Evolutionary conservation across 2,888 invertebrate species (phyloP), one percentile per base, ranked within the genome.

Genomic region (Bembecia ichneumoniformis): DNA sequence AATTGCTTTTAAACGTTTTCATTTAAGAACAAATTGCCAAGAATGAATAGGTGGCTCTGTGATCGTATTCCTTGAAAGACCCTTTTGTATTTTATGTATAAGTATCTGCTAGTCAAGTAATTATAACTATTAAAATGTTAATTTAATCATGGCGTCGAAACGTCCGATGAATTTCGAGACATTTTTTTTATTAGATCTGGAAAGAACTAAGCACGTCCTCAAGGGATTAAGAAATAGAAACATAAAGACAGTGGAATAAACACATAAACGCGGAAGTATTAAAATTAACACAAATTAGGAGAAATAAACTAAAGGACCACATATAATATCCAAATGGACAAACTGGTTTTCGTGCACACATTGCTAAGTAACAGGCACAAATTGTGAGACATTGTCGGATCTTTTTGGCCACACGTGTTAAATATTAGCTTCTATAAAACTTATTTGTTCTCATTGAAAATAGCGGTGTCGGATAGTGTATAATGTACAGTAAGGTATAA

Each of bases 271-370:
- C 71, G 73, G 67, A 76, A 67, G 56, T 73, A 70, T 73, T 75
- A 66, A 35, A 74, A 78, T 76, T 63, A 49, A 77, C 74, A 74
- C 57, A 60, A 70, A 62, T 52, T 58, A 66, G 66, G 66, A 71
- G 55, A 70, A 76, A 72, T 58, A 65, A 79, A 80, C 73, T 71
- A 77, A 77, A 72, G 72, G 83, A 84, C 82, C 84, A 87, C 86
- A 87, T 84, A 84, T 83, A 87, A 83, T 82, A 82, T 77, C 64
- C 71, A 77, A 83, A 79, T 83, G 83, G 81, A 77, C 66, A 84
- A 68, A 82, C 74, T 74, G 83, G 82, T 75, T 72, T 72, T 82
- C 86, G 87, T 87, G 86, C 86, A 83, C 71, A 83, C 83, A 81
- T 72, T 68, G 75, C 81, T 81, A 28, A 28, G 28, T 28, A 82